These are phyloP conservation scores for Margaritifera margaritifera DNA, from an alignment of 2,888 invertebrate species.

Conservation along the genomic window DNA sequence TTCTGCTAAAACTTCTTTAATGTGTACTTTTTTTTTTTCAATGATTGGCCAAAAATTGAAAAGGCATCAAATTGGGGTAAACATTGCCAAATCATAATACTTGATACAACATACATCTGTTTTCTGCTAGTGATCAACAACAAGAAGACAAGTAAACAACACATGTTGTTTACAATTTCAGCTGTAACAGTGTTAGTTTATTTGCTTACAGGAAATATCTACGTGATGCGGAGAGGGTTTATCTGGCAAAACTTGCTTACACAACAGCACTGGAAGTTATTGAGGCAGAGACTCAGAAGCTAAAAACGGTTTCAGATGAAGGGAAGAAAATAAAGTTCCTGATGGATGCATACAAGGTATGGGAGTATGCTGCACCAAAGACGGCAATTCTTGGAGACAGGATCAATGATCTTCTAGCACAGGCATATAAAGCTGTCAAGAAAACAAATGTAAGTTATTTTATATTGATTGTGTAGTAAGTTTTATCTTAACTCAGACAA, in stretches of 20 bases:
- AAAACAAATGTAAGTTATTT: not conserved
- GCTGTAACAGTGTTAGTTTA: too few relatives aligned
- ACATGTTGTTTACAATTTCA: too few relatives aligned
- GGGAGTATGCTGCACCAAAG: not conserved
- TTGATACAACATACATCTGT: too few relatives aligned
- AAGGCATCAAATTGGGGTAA: too few relatives aligned
- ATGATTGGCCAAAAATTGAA: too few relatives aligned
- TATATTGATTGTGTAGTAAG: not conserved
- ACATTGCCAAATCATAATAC: too few relatives aligned
- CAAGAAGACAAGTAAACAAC: too few relatives aligned
- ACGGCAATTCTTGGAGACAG: not conserved
- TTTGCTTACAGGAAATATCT: slow-evolving; percentile 81
- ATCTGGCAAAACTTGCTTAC: slow-evolving; percentile 85
- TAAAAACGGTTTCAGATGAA: slow-evolving; percentile 74
- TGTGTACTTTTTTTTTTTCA: too few relatives aligned
- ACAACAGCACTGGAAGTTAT: slow-evolving; percentile 69
- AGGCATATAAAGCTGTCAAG: not conserved
- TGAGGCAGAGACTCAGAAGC: slow-evolving; percentile 68
- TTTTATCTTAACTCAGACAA: too few relatives aligned
- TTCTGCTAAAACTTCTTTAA: too few relatives aligned
- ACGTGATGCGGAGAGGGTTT: slow-evolving; percentile 87
- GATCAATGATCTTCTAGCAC: not conserved
- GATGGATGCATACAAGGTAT: slow-evolving; percentile 68
- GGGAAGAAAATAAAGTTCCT: slow-evolving; percentile 70
- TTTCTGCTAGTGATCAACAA: too few relatives aligned